A percentile compares a stretch with the other conserved stretches of the same genome.
Evolutionary conservation across 2,888 invertebrate species (phyloP).

Genomic region (Cyclophora albipunctata): DNA sequence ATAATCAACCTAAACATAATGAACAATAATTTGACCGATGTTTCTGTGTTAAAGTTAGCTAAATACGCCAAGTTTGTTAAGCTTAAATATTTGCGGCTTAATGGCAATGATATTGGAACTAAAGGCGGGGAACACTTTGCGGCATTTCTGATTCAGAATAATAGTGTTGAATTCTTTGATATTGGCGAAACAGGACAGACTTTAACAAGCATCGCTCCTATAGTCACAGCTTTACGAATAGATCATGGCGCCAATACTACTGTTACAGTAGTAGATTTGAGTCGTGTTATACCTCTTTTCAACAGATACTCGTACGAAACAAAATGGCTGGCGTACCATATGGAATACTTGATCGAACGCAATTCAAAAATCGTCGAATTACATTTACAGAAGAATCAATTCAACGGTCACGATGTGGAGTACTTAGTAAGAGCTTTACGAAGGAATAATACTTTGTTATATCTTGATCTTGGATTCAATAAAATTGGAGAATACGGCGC

Average conservation of each 20-base stretch:
- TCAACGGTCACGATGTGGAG: constrained; percentile 77
- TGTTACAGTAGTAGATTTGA: constrained; percentile 55
- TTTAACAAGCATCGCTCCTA: constrained; percentile 69
- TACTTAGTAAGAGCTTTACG: constrained; percentile 67
- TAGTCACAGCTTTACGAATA: constrained; percentile 59
- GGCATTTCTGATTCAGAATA: constrained; percentile 58
- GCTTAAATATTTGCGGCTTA: constrained; percentile 69
- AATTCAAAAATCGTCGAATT: constrained; percentile 67
- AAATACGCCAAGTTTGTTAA: constrained; percentile 52
- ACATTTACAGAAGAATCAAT: constrained; percentile 76
- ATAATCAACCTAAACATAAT: constrained; percentile 72
- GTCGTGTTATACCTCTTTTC: constrained; percentile 48
- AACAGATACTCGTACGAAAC: constrained; percentile 57
- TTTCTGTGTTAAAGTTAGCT: constrained; percentile 49
- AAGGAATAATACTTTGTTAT: constrained; percentile 65
- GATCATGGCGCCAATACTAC: constrained; percentile 49
- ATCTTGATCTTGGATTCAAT: constrained; percentile 77
- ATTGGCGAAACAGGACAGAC: constrained; percentile 76
- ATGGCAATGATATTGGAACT: constrained; percentile 75
- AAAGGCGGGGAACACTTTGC: constrained; percentile 72
- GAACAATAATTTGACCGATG: constrained; percentile 68
- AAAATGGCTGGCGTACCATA: constrained; percentile 68
- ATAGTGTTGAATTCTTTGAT: constrained; percentile 64
- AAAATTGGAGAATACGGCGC: constrained; percentile 76
- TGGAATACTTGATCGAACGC: constrained; percentile 53